phyloP scores from a whole-genome alignment of 2,888 invertebrate genomes.

The Trichacis sp. region DNA sequence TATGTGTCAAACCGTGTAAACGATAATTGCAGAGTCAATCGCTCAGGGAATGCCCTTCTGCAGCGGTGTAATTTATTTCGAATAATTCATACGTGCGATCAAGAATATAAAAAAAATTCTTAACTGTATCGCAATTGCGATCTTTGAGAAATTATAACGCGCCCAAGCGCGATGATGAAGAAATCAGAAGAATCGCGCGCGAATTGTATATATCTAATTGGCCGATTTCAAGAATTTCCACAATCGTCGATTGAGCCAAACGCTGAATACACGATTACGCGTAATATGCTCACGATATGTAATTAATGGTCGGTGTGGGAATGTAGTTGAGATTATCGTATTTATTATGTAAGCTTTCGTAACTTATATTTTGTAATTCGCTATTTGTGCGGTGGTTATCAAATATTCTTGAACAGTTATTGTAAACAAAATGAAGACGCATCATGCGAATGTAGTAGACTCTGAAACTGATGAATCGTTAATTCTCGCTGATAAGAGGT shows the following conservation, averaged over 20 bases:
- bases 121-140: neutral
- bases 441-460: constrained; percentile 21
- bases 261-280: neutral
- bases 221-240: constrained; percentile 6
- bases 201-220: constrained; percentile 1
- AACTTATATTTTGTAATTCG: constrained; percentile 56
- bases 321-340: constrained; percentile 2
- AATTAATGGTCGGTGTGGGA: constrained; percentile 11
- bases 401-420: neutral
- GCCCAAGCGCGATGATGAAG: neutral
- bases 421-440: constrained; percentile 26
- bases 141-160: neutral
- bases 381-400: constrained; percentile 32
- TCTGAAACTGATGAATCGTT: constrained; percentile 32
- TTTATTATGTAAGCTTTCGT: constrained; percentile 51
- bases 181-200: neutral
- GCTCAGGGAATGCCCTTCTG: neutral
- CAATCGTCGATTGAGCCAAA: neutral
- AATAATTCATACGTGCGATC: neutral
- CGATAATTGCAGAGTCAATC: neutral
- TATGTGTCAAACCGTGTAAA: neutral
- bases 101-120: neutral
- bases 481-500: constrained; percentile 34
- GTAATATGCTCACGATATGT: constrained; percentile 11
- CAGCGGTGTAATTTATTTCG: neutral